Evolutionary conservation across 30 jellyfish, hydroid and myxozoan genomes (phyloP).

Genomic region (Aurelia aurita): DNA sequence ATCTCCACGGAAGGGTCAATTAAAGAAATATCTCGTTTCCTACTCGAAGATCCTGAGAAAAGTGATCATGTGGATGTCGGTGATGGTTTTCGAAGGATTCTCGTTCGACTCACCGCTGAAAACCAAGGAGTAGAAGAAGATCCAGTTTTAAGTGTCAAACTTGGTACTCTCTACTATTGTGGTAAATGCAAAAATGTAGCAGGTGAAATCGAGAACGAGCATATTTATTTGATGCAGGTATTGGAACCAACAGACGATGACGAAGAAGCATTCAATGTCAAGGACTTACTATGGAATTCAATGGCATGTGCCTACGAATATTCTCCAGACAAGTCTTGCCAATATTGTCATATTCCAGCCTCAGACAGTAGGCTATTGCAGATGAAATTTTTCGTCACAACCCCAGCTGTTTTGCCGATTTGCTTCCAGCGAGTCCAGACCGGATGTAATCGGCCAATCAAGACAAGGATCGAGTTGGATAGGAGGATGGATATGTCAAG

Average conservation of each 20-base stretch:
- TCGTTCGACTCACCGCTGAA: background rate
- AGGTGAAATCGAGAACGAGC: background rate
- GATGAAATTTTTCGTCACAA: background rate
- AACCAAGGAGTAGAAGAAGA: background rate
- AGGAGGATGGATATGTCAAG: background rate
- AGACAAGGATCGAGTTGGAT: background rate
- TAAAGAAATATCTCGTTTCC: background rate
- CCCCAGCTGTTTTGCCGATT: background rate
- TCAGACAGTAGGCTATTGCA: background rate
- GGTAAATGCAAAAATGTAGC: background rate
- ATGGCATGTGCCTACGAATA: slow-evolving; percentile 5
- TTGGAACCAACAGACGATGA: background rate
- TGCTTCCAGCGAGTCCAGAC: background rate
- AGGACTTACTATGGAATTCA: slow-evolving; percentile 10
- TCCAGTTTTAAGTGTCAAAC: background rate
- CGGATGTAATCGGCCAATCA: background rate
- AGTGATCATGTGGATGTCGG: background rate
- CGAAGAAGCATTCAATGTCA: background rate
- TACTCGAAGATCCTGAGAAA: background rate
- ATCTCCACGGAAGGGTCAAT: background rate
- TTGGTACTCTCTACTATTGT: background rate
- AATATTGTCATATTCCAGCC: background rate
- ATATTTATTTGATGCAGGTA: background rate
- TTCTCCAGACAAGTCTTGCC: background rate
- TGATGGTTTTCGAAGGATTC: background rate